phyloP scores from a whole-genome alignment of 2,888 invertebrate species.

The Lepeophtheirus nordmannii region DNA sequence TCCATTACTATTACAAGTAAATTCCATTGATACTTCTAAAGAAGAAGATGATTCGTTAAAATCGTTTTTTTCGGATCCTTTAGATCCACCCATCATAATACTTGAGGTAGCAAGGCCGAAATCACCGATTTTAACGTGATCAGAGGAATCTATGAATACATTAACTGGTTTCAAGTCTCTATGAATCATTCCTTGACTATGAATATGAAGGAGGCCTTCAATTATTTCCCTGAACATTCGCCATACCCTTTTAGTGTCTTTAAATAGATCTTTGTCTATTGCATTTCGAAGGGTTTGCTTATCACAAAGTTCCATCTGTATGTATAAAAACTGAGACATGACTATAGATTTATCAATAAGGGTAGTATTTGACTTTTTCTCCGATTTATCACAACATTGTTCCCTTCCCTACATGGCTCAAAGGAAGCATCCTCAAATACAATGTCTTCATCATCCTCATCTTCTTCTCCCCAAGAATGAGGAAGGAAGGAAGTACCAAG shows the following conservation, averaged over 20 bases:
- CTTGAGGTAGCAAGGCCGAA: constrained; percentile 85
- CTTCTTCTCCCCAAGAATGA: constrained; percentile 6
- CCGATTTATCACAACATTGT: not conserved
- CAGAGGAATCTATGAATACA: constrained; percentile 82
- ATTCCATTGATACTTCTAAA: not conserved
- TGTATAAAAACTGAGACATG: constrained; percentile 56
- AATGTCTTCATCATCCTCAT: constrained; percentile 43
- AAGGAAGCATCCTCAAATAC: constrained; percentile 41
- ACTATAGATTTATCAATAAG: constrained; percentile 34
- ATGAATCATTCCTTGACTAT: constrained; percentile 56
- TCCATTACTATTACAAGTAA: not conserved
- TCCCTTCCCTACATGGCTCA: constrained; percentile 24
- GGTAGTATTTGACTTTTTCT: constrained; percentile 10
- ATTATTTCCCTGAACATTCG: constrained; percentile 84
- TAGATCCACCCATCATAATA: constrained; percentile 24
- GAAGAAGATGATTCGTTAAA: not conserved
- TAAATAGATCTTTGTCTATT: constrained; percentile 62
- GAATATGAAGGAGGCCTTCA: constrained; percentile 76
- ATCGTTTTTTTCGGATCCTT: constrained; percentile 1
- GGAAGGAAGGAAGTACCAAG: constrained; percentile 16
- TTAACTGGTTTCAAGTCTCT: constrained; percentile 50
- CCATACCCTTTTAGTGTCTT: constrained; percentile 68
- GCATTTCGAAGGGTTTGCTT: constrained; percentile 72
- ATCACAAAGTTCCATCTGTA: constrained; percentile 98
- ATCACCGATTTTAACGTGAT: constrained; percentile 94